Percentiles rank a stretch among this genome's conserved stretches.
phyloP scores from a whole-genome alignment of 2,113 vertebrate genomes.

The Laticauda laticaudata region DNA sequence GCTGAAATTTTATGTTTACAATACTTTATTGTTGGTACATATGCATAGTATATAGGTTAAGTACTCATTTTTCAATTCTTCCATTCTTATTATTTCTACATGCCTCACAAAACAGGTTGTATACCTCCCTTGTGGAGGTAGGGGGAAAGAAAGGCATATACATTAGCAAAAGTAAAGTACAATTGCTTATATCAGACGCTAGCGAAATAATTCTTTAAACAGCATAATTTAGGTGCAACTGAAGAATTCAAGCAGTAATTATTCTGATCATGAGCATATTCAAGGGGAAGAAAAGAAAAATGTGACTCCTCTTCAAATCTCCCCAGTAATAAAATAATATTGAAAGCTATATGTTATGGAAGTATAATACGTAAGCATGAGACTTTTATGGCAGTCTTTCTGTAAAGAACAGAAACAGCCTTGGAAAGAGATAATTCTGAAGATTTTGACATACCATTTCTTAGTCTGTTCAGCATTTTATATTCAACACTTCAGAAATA shows the following conservation, averaged over 20 bases:
- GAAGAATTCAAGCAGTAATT: slow-evolving; percentile 38
- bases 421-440: slow-evolving; percentile 65
- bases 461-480: slow-evolving; percentile 61
- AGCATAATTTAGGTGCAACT: slow-evolving; percentile 17
- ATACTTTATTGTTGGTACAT: neutral
- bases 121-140: slow-evolving; percentile 44
- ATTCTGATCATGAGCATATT: slow-evolving; percentile 45
- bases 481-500: slow-evolving; percentile 66
- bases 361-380: slow-evolving; percentile 42
- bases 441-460: slow-evolving; percentile 60
- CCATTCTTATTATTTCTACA: neutral
- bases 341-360: slow-evolving; percentile 39
- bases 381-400: slow-evolving; percentile 38
- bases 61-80: neutral
- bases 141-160: slow-evolving; percentile 22
- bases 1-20: neutral
- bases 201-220: slow-evolving; percentile 11
- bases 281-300: slow-evolving; percentile 26
- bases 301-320: slow-evolving; percentile 20
- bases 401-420: slow-evolving; percentile 49
- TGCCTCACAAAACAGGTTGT: slow-evolving; percentile 2
- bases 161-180: slow-evolving; percentile 36
- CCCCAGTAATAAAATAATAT: slow-evolving; percentile 41
- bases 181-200: slow-evolving; percentile 4
- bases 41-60: neutral